A percentile compares a stretch with the other conserved stretches of the same genome.
Evolutionary conservation across 1,140 invertebrate genomes (phyloP).

Genomic region (Galendromus occidentalis): DNA sequence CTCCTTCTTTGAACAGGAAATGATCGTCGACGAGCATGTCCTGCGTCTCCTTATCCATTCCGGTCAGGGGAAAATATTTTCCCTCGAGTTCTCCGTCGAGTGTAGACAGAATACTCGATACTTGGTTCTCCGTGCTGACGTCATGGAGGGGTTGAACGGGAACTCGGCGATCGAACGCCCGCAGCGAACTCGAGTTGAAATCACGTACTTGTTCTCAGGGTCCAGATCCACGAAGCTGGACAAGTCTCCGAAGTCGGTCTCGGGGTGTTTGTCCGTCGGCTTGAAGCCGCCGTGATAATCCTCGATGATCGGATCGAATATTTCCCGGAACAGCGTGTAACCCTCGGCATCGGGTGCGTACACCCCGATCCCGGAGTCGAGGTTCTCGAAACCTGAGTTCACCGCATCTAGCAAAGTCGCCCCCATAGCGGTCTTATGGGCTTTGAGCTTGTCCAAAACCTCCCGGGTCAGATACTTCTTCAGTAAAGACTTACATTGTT

Average conservation of each 20-base stretch:
- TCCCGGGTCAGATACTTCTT: constrained; percentile 82
- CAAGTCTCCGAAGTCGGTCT: constrained; percentile 30
- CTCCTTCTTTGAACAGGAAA: constrained; percentile 30
- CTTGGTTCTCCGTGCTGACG: constrained; percentile 18
- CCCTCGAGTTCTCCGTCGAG: constrained; percentile 19
- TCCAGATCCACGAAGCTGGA: constrained; percentile 39
- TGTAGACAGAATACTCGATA: constrained; percentile 20
- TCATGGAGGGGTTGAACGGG: constrained; percentile 35
- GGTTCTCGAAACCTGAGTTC: constrained; percentile 57
- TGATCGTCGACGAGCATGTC: constrained; percentile 25
- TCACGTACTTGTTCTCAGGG: constrained; percentile 41
- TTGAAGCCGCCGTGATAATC: constrained; percentile 34
- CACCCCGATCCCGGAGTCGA: constrained; percentile 38
- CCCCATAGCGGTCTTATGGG: constrained; percentile 67
- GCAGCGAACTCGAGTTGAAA: constrained; percentile 49
- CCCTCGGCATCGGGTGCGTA: constrained; percentile 56
- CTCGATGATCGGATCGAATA: constrained; percentile 50
- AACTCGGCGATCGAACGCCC: constrained; percentile 47
- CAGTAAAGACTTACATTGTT: constrained; percentile 73
- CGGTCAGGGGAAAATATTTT: constrained; percentile 26
- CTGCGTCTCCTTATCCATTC: constrained; percentile 22
- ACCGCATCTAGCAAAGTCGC: constrained; percentile 73
- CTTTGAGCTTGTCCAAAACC: constrained; percentile 70
- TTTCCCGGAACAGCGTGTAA: constrained; percentile 50
- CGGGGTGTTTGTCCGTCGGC: constrained; percentile 31